Evolutionary conservation across 35 echinoderm and acorn worm genomes (phyloP), one percentile per base, ranked within the genome.

Genomic region (Holothuria glaberrima): DNA sequence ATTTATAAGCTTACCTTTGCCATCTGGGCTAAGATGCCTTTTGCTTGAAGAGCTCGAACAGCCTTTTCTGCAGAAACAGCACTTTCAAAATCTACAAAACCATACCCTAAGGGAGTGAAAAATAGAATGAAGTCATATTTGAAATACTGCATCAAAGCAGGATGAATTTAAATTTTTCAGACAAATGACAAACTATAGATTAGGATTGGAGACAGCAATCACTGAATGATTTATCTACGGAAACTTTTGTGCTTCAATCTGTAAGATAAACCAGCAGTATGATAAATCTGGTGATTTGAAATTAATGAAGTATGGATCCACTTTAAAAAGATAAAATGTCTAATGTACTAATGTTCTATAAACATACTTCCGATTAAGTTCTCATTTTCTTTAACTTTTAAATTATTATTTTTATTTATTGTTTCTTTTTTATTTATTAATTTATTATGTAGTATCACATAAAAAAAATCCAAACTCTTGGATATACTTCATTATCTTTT

Each of bases 51-150:
- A 41, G 88, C 91, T 70, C 63, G 68, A 22, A 97, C 94, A 4
- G 94, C 94, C 48, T 90, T 91, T 68, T 90, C 87, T 24, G 94
- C 94, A 29, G 91, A 65, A 54, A 33, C 46, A 34, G 58, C 71
- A 88, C 81, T 88, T 59, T 97, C 94, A 93, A 97, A 97, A 89
- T 97, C 94, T 90, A 97, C 94, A 93, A 97, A 97, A 91, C 94
- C 94, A 45, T 97, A 97, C 78, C 94, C 94, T 97, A 34, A 30
- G 67, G 35, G 44, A 54, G 12, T 46, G 58, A 87, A 86, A 32
- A 89, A 52, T 3, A 57, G 21, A 46, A 10, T 46, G 50, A 54
- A 17, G 5, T n/a, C 20, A 4, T 21, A 4, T 1, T n/a, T 4
- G 9, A 18, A 69, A 12, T 33, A 10, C 22, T 10, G 66, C 31